Evolutionary conservation across 2,888 invertebrate species (phyloP), one percentile per base, ranked within the genome.

Genomic region (Penaeus monodon): DNA sequence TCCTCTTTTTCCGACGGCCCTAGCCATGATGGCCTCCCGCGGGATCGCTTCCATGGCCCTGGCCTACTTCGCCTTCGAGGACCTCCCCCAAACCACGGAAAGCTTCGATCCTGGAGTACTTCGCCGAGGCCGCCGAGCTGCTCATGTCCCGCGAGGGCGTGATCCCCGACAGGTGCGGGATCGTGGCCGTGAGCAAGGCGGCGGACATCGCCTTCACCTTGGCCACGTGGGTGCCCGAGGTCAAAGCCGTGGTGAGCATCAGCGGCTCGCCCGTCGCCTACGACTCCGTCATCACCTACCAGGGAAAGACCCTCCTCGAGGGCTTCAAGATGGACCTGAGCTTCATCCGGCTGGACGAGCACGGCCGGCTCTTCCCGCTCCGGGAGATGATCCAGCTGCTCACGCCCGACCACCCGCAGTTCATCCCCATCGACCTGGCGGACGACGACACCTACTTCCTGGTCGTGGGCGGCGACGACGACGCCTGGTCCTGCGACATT

Each of bases 21-120:
- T 87, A 89, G 89, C 89, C 3, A 63, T 89, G 38, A 38, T 88
- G 49, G 89, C 89, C 22, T 89, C 89, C 33, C 66, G 89, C 24
- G 89, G 89, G 6, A 82, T 89, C 27, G 77, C 82, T 0, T 74
- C 84, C 65, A 33, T 89, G 74, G 80, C 85, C 29, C 82, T 89
- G 73, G 85, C 89, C 14, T 73, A 66, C 74, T 88, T 89, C 64
- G 85, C 33, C 17, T 85, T 81, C 68, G 82, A 88, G 20, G 87
- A 88, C 44, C 77, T 89, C 17, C 88, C 89, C 0, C 64, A 64
- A 29, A 77, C 57, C 38, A 68, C 77, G 17, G 38, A 79, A 1
- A 24, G 68, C 8, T 22, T 87, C 17, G 88, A 89, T n/a, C 66
- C 66, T 89, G 33, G 82, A 79, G 3, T 88, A 89, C 66, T 89